Evolutionary conservation across 2,113 vertebrate species (phyloP), one percentile per base, ranked within the genome.

Genomic region (Chiloscyllium plagiosum): DNA sequence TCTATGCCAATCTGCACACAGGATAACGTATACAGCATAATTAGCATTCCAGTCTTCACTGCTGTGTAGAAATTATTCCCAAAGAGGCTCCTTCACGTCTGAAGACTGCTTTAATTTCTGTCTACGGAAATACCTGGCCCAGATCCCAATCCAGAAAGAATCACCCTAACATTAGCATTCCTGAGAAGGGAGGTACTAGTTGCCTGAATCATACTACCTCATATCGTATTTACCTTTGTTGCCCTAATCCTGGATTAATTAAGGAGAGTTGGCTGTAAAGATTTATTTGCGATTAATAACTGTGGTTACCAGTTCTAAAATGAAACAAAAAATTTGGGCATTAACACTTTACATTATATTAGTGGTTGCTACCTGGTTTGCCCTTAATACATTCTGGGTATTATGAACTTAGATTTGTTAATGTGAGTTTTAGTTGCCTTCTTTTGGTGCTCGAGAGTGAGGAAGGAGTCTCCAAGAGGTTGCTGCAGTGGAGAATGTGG

Each of bases 141-240:
- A 93, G 61, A 66, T 93, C 89, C 61, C 61, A 61, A 66, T 61
- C 89, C 65, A 93, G 65, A 93, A 93, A 37, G n/a, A 93, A 33
- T 93, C 89, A 93, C 89, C 5, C 89, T 37, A 13, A 52, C 47
- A 52, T 29, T 52, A 52, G 94, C 94, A 95, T 95, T 95, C 94
- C 94, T 47, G 69, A 95, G 68, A 52, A 42, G 42, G 94, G 87
- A n/a, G 52, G 37, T 17, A 26, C 50, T 29, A 8, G 47, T 72
- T 47, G 8, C 69, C 69, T 29, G 76, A 47, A 72, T 12, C 69
- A 72, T 50, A 52, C 68, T 50, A 52, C 68, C 12, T 52, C 69
- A 22, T 72, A 72, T 95, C 47, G 42, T 8, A 72, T 76, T 70
- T 66, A 94, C 65, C 20, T 33, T 50, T 50, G 42, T 52, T 5